Conservation (phyloP, 2,888 invertebrate species). For the Panzeria rudis region DNA sequence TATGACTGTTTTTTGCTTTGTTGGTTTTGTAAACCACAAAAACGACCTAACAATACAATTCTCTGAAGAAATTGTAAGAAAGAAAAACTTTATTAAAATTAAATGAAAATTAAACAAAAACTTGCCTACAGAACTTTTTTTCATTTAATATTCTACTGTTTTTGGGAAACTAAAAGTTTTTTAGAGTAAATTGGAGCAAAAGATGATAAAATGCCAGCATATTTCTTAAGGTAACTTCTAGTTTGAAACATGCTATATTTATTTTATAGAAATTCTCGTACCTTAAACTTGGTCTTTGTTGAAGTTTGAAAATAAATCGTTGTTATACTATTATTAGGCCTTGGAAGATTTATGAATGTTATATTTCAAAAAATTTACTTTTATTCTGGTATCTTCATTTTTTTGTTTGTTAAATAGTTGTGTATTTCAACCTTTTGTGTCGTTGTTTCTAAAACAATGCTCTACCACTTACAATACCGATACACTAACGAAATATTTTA, state of each 20-base stretch:
- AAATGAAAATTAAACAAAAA: not conserved
- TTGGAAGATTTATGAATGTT: conserved; percentile 9
- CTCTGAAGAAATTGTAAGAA: not conserved
- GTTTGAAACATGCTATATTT: not conserved
- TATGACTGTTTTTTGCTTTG: no score
- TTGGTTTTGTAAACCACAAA: not conserved
- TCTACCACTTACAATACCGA: conserved; percentile 2
- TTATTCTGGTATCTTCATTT: not conserved
- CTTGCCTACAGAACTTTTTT: no score
- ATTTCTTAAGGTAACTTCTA: not conserved
- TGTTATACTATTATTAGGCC: not conserved
- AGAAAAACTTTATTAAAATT: not conserved
- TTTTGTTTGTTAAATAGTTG: not conserved
- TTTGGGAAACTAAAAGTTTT: not conserved
- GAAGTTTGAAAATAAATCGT: not conserved
- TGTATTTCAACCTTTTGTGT: not conserved
- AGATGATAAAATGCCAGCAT: not conserved
- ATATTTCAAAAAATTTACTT: not conserved
- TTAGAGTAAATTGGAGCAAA: not conserved
- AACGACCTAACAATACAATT: not conserved
- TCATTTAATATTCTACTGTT: not conserved
- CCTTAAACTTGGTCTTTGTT: not conserved
- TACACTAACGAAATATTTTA: not conserved
- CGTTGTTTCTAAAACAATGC: not conserved
- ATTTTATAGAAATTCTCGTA: not conserved